Evolutionary conservation across 1,140 invertebrate species (phyloP).

Genomic region (Fopius arisanus): DNA sequence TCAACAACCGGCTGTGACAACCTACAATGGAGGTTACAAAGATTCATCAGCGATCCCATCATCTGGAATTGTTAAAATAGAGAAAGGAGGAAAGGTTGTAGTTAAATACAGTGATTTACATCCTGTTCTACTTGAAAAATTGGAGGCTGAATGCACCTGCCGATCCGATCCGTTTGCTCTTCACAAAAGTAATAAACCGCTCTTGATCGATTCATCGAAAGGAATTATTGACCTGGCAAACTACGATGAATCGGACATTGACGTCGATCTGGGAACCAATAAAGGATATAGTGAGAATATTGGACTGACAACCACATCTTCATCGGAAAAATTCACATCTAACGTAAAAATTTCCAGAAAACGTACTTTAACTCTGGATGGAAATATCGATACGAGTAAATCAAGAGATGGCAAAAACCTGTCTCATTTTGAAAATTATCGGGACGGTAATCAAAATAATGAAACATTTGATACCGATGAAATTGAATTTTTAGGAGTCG

Average conservation of each 20-base stretch:
- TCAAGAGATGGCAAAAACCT: slow-evolving; percentile 32
- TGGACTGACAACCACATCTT: too few relatives aligned
- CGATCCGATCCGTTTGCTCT: slow-evolving; percentile 69
- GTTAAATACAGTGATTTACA: slow-evolving; percentile 74
- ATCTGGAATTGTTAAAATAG: slow-evolving; percentile 51
- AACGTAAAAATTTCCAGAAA: too few relatives aligned
- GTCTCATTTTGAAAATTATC: neutral
- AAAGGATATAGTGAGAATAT: slow-evolving; percentile 19
- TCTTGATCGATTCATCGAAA: slow-evolving; percentile 52
- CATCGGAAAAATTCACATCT: too few relatives aligned
- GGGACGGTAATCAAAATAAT: slow-evolving; percentile 45
- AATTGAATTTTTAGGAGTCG: slow-evolving; percentile 58
- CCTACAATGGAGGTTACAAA: slow-evolving; percentile 42
- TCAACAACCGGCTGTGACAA: slow-evolving; percentile 36
- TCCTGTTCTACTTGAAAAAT: slow-evolving; percentile 73
- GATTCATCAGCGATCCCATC: slow-evolving; percentile 34
- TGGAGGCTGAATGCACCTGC: slow-evolving; percentile 78
- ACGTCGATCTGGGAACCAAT: slow-evolving; percentile 56
- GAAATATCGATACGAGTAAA: neutral
- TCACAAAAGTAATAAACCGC: slow-evolving; percentile 46
- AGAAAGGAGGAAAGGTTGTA: slow-evolving; percentile 66
- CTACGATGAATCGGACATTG: slow-evolving; percentile 60
- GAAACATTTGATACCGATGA: slow-evolving; percentile 68
- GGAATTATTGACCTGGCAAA: slow-evolving; percentile 56
- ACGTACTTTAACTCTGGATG: too few relatives aligned